These are phyloP conservation scores for Xylota sylvarum DNA, from an alignment of 2,888 invertebrate species.

Conservation along the genomic window DNA sequence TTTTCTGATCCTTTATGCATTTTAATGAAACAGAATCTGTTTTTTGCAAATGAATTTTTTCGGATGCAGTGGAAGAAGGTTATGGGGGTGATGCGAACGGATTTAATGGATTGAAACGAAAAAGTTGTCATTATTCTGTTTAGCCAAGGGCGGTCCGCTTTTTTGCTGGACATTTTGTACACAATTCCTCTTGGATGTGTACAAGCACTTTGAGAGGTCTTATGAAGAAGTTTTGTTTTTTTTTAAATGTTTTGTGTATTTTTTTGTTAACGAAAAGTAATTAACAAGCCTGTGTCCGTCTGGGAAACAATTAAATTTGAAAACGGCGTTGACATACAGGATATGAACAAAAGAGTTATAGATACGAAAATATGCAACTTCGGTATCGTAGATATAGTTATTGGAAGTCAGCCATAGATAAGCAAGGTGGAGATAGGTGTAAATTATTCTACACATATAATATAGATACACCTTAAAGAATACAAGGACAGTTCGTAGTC, in stretches of 20 bases:
- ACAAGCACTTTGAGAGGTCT: not conserved
- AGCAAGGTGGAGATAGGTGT: too few relatives aligned
- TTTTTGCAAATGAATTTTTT: conserved; percentile 19
- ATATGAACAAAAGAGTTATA: too few relatives aligned
- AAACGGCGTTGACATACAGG: not conserved
- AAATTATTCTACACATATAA: too few relatives aligned
- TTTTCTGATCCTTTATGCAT: conserved; percentile 29
- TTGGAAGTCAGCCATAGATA: too few relatives aligned
- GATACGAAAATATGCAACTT: too few relatives aligned
- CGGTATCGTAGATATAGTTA: too few relatives aligned
- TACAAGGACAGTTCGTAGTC: too few relatives aligned
- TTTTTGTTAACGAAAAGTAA: not conserved
- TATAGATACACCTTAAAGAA: too few relatives aligned
- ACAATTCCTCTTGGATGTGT: not conserved
- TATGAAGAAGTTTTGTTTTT: not conserved
- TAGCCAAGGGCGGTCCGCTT: conserved; percentile 9
- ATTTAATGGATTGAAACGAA: conserved; percentile 8
- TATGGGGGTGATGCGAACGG: conserved; percentile 4
- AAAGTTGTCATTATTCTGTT: conserved; percentile 3
- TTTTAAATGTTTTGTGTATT: not conserved
- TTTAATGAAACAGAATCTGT: conserved; percentile 24
- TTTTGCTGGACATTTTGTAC: not conserved
- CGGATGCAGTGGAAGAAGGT: conserved; percentile 1
- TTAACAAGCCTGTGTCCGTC: not conserved
- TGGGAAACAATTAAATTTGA: not conserved